A percentile compares a stretch with the other conserved stretches of the same genome.
These are phyloP conservation scores for Alloscopus bannaensis DNA, from an alignment of 2,888 invertebrate species.

Conservation along the genomic window DNA sequence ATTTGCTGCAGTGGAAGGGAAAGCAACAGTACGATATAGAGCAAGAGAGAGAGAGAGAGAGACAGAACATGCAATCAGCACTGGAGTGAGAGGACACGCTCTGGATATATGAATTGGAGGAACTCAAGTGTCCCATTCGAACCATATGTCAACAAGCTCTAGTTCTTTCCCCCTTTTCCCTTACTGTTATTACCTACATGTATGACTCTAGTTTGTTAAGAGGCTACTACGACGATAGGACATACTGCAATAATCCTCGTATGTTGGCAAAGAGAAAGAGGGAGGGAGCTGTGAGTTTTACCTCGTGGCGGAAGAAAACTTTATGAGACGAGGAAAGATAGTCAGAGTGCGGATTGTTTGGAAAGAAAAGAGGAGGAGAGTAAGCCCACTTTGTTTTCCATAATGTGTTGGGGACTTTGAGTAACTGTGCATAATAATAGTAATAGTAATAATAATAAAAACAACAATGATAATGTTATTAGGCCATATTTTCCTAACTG, in stretches of 20 bases:
- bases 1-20: neutral
- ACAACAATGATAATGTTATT: conserved; percentile 35
- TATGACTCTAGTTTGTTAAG: too few relatives aligned
- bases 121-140: conserved; percentile 20
- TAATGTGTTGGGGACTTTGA: conserved; percentile 30
- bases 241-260: too few relatives aligned
- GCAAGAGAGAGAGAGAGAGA: neutral
- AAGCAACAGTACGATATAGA: neutral
- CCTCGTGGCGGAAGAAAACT: neutral
- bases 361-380: neutral
- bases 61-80: neutral
- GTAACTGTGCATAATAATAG: conserved; percentile 33
- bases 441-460: conserved; percentile 33
- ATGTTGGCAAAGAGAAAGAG: neutral
- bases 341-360: conserved; percentile 10
- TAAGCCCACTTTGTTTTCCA: neutral
- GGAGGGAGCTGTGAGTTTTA: neutral
- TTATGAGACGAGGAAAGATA: neutral
- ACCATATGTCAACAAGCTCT: conserved; percentile 35
- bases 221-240: too few relatives aligned
- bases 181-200: conserved; percentile 21
- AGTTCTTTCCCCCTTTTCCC: conserved; percentile 19
- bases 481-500: conserved; percentile 33
- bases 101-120: neutral
- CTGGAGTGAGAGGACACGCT: too few relatives aligned